Percentiles rank a stretch among this genome's conserved stretches.
Conservation (phyloP, 2,113 vertebrate species). For the Phycodurus eques region DNA sequence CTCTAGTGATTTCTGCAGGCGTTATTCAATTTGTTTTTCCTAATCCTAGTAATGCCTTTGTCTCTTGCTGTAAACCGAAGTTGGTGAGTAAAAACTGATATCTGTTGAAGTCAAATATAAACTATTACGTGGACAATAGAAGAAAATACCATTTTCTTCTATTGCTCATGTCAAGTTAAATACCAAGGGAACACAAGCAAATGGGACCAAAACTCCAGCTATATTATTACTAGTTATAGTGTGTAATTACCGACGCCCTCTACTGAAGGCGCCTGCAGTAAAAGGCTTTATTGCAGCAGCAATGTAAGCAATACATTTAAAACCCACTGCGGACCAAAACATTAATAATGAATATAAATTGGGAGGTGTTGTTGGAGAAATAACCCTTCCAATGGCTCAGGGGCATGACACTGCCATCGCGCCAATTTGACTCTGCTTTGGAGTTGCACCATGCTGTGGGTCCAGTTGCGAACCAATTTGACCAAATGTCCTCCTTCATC, state of each 20-base stretch:
- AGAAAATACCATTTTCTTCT: background rate
- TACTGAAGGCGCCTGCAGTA: background rate
- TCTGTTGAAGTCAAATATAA: background rate
- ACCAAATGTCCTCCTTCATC: too few relatives aligned
- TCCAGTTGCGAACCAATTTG: background rate
- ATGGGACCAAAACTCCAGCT: background rate
- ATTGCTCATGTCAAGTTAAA: background rate
- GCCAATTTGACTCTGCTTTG: background rate
- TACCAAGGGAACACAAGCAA: background rate
- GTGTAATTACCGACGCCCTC: background rate
- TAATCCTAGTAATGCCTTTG: slow-evolving; percentile 9
- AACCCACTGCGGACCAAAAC: background rate
- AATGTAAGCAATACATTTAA: background rate
- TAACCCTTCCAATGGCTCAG: too few relatives aligned
- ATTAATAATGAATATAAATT: background rate
- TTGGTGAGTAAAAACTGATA: background rate
- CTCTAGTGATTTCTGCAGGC: background rate
- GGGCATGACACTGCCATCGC: background rate
- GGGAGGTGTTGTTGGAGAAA: background rate
- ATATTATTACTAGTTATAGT: background rate
- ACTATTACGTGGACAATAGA: background rate
- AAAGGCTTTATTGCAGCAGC: background rate
- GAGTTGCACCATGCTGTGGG: background rate
- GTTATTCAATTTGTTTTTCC: slow-evolving; percentile 3
- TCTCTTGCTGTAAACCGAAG: background rate